These are phyloP conservation scores for Staurois parvus DNA, from an alignment of 2,797 vertebrate genomes.

Conservation along the genomic window DNA sequence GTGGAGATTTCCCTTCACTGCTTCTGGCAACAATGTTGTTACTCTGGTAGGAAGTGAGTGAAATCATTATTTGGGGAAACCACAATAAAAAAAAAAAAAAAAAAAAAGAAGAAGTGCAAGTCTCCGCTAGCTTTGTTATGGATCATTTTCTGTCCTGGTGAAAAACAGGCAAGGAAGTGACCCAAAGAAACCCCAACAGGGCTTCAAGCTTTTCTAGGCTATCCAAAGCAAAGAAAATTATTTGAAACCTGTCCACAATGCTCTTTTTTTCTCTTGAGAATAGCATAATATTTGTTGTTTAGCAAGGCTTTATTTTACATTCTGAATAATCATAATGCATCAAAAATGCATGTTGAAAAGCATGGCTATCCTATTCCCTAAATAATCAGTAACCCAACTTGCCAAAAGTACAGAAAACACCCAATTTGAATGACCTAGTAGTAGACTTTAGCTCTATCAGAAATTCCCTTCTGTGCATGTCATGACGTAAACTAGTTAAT, in stretches of 20 bases:
- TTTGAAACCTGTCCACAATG: too few species aligned
- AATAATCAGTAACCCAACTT: background rate
- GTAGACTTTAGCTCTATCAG: background rate
- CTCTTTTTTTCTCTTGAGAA: too few species aligned
- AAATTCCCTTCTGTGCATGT: background rate
- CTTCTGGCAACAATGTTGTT: too few species aligned
- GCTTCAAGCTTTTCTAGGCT: too few species aligned
- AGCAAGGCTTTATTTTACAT: background rate
- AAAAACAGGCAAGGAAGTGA: background rate
- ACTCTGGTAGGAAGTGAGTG: too few species aligned
- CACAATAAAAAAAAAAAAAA: too few species aligned
- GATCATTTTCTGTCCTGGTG: background rate
- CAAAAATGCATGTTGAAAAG: background rate
- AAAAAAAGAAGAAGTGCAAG: too few species aligned
- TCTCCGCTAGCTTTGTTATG: too few species aligned
- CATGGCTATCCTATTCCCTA: background rate
- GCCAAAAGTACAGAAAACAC: background rate
- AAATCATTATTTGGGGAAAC: too few species aligned
- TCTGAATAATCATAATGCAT: background rate
- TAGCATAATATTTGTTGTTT: too few species aligned
- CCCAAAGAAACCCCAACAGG: background rate
- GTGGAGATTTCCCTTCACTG: too few species aligned
- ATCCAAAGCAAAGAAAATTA: too few species aligned
- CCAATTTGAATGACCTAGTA: conserved; percentile 14
- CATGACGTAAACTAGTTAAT: background rate